Evolutionary conservation across 2,888 invertebrate genomes (phyloP), one percentile per base, ranked within the genome.

Genomic region (Leptodirus hochenwartii): DNA sequence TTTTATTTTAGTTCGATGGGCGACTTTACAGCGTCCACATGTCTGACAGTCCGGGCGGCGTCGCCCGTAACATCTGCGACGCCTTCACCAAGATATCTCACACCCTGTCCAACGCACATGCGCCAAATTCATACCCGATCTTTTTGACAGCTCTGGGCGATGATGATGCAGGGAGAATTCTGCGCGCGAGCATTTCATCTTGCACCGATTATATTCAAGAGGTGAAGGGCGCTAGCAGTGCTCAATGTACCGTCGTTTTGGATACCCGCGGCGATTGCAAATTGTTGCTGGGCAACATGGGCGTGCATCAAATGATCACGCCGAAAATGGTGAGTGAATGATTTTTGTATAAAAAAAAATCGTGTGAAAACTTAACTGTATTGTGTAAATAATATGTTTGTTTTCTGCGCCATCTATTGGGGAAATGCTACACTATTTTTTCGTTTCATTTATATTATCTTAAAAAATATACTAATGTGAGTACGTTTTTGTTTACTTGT

Each of bases 11-110:
- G 75, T 47, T 77, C 29, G 75, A 88, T 46, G 88, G 87, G 15
- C 69, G 79, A 35, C 84, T 84, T 0, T 75, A 84, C 47, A 53
- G 57, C 1, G 75, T 78, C 14, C 53, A 55, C 33, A 67, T 72
- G 17, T 58, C 64, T 25, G 66, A 69, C 43, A 66, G 67, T 32
- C 70, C 69, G 5, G 95, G 95, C 8, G 96, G 96, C 9, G 96
- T 96, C 1, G 95, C 75, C 0, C 66, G 93, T 29, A 96, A 96
- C 53, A 64, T 95, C 30, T 84, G 87, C 2, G 87, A 90, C 44
- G 84, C 82, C 12, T 58, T 96, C 29, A 66, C 66, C 43, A 71
- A 78, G 43, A 61, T 91, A 9, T 9, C n/a, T n/a, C n/a, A n/a
- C n/a, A n/a, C n/a, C n/a, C n/a, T n/a, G n/a, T n/a, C n/a, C n/a